A percentile compares a stretch with the other conserved stretches of the same genome.
phyloP scores from a whole-genome alignment of 2,113 vertebrate genomes.

The Lutjanus erythropterus region DNA sequence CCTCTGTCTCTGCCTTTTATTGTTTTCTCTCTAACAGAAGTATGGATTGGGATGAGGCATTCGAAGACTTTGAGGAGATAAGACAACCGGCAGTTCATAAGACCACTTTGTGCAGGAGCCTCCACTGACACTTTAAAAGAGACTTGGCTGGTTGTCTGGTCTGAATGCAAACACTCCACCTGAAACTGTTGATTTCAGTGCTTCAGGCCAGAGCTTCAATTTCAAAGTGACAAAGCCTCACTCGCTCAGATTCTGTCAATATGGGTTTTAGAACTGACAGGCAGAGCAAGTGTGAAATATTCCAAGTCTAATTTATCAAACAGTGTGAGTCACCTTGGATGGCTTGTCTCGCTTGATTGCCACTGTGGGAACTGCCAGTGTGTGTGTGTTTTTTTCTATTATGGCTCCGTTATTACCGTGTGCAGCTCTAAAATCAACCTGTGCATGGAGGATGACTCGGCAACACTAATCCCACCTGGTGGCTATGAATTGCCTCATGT shows the following conservation, averaged over 20 bases:
- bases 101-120: conserved; percentile 16
- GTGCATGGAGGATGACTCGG: conserved; percentile 33
- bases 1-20: conserved; percentile 25
- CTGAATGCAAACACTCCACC: conserved; percentile 30
- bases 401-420: conserved; percentile 35
- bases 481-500: neutral
- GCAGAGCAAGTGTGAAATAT: conserved; percentile 58
- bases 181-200: conserved; percentile 33
- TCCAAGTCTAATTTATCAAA: conserved; percentile 63
- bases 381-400: conserved; percentile 24
- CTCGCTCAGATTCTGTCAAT: conserved; percentile 54
- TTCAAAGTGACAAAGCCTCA: conserved; percentile 49
- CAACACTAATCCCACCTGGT: conserved; percentile 15
- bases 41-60: conserved; percentile 21
- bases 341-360: conserved; percentile 63
- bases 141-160: neutral
- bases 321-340: conserved; percentile 70
- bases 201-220: conserved; percentile 30
- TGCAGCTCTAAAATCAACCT: conserved; percentile 48
- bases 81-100: conserved; percentile 32
- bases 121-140: conserved; percentile 18
- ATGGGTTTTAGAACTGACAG: conserved; percentile 53
- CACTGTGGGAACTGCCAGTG: conserved; percentile 51
- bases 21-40: conserved; percentile 23
- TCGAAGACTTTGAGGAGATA: conserved; percentile 23